Conservation (phyloP, 2,888 invertebrate genomes). For the Drosophila mulleri region DNA sequence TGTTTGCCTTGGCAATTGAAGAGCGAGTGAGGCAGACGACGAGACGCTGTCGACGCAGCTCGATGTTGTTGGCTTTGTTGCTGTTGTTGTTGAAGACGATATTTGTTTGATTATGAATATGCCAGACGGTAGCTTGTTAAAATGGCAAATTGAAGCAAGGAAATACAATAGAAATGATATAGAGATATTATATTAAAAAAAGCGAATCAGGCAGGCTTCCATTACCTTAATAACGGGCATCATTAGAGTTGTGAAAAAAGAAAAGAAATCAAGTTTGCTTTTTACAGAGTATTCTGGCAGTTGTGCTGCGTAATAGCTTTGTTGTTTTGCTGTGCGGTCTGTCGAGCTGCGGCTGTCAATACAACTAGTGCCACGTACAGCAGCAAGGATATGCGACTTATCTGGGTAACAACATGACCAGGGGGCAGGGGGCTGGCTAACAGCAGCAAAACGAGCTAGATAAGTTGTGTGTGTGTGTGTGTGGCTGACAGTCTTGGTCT, state of each 20-base stretch:
- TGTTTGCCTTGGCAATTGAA: slow-evolving; percentile 59
- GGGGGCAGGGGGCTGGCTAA: slow-evolving; percentile 32
- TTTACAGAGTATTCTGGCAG: slow-evolving; percentile 2
- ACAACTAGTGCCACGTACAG: slow-evolving; percentile 23
- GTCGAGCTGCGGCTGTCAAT: slow-evolving; percentile 49
- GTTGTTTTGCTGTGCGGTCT: background rate
- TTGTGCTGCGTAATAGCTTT: background rate
- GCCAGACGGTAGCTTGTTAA: background rate
- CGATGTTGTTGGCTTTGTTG: background rate
- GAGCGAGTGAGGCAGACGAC: slow-evolving; percentile 11
- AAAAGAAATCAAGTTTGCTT: background rate
- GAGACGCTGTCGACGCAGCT: background rate
- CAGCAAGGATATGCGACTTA: slow-evolving; percentile 63
- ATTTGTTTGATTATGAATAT: background rate
- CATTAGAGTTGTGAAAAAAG: background rate
- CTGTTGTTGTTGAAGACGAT: background rate
- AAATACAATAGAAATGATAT: background rate
- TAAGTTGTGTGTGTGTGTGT: slow-evolving; percentile 36
- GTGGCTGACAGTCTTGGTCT: slow-evolving; percentile 38
- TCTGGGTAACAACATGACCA: slow-evolving; percentile 68
- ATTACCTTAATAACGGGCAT: too few relatives aligned
- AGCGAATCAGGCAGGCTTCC: too few relatives aligned
- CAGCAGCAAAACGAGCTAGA: slow-evolving; percentile 39
- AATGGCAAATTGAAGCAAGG: background rate
- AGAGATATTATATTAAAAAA: too few relatives aligned